Evolutionary conservation across 2,888 invertebrate species (phyloP), one percentile per base, ranked within the genome.

Genomic region (Metalampra italica): DNA sequence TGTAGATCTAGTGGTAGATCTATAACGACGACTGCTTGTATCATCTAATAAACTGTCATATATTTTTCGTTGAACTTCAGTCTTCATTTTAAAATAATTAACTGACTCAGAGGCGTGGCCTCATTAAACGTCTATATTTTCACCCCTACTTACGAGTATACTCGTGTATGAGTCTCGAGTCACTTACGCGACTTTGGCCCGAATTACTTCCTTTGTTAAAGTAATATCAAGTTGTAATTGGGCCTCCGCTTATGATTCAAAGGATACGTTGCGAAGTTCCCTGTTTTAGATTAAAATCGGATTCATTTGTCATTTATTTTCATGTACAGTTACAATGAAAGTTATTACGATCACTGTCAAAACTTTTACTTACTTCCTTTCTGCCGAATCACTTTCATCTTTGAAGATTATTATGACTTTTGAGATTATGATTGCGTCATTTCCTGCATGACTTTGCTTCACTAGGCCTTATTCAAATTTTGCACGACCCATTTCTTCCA

Each of bases 181-280:
- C 52, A 47, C 50, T 60, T 45, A 50, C 50, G 50, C 45, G 51
- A 53, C 55, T 57, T 57, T 55, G 50, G 57, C 51, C 56, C 52
- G 56, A 71, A 73, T 70, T 62, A 65, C 61, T 62, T 66, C 71
- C 71, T 71, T 76, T 73, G 72, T 73, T 66, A 61, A 67, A 71
- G 71, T 75, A 71, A 75, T 75, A 71, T 62, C 47, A 71, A 75
- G 69, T 77, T 75, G 71, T 76, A 77, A 78, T 76, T 77, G 74
- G 71, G 57, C 51, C 59, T 54, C 49, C 51, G 55, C 37, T 42
- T 43, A 40, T 30, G 36, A 46, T 34, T 46, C 46, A 50, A 50
- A 50, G 50, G 45, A 45, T 29, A 37, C 40, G 46, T 46, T 46
- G 34, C 13, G 43, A 29, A 29, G 43, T 43, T 29, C 32, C 39